A percentile compares a stretch with the other conserved stretches of the same genome.
Conservation (phyloP, 1,140 invertebrate genomes). For the Drosophila bifasciata region DNA sequence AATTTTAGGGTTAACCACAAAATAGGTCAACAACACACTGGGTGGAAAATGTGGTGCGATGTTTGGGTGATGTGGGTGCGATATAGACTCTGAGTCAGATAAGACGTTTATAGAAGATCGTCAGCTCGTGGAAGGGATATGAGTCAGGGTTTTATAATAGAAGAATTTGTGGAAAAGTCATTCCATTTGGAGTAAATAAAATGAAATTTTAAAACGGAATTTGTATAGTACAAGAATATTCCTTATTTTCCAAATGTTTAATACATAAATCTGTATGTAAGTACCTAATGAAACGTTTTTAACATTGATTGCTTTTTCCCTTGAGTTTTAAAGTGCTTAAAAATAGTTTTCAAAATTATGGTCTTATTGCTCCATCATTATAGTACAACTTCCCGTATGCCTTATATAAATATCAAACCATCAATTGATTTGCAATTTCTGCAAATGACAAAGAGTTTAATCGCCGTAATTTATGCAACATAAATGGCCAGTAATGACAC, state of each 20-base stretch:
- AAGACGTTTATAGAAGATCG: constrained; percentile 25
- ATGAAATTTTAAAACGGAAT: neutral
- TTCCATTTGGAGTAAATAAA: neutral
- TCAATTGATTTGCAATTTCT: constrained; percentile 58
- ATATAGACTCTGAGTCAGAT: constrained; percentile 29
- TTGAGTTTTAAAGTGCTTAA: neutral
- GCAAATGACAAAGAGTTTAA: constrained; percentile 63
- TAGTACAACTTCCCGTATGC: constrained; percentile 8
- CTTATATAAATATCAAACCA: constrained; percentile 27
- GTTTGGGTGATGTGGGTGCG: neutral
- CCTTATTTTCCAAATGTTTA: neutral
- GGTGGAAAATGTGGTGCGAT: constrained; percentile 7
- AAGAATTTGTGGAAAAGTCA: neutral
- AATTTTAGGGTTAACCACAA: constrained; percentile 37
- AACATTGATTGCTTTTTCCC: too few species aligned
- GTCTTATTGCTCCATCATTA: constrained; percentile 15
- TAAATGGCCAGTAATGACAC: constrained; percentile 69
- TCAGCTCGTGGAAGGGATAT: neutral
- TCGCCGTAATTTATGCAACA: constrained; percentile 78
- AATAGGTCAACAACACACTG: constrained; percentile 51
- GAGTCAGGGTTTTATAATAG: constrained; percentile 20
- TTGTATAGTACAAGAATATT: too few species aligned
- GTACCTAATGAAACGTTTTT: neutral
- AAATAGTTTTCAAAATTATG: constrained; percentile 7
- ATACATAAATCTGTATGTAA: too few species aligned